These are phyloP conservation scores for Sisyra nigra DNA, from an alignment of 2,888 invertebrate genomes.

Conservation along the genomic window DNA sequence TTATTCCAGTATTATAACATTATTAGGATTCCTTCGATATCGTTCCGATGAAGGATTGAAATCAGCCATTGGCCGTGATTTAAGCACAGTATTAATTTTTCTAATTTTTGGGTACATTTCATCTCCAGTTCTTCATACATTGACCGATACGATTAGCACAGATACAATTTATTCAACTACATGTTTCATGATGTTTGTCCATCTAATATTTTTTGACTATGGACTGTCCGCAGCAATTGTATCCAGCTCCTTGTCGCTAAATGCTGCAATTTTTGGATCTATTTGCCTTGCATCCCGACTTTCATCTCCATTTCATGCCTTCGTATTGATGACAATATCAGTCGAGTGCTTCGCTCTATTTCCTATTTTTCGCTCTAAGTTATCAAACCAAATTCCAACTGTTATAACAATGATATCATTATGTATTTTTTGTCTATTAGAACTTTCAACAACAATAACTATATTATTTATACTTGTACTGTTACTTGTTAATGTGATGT, in stretches of 20 bases:
- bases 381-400: slow-evolving; percentile 39
- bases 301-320: slow-evolving; percentile 71
- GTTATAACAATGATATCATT: slow-evolving; percentile 33
- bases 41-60: slow-evolving; percentile 21
- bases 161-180: slow-evolving; percentile 95
- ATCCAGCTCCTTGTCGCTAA: slow-evolving; percentile 80
- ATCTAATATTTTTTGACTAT: slow-evolving; percentile 87
- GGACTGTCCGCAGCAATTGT: slow-evolving; percentile 76
- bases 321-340: slow-evolving; percentile 76
- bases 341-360: slow-evolving; percentile 79
- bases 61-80: slow-evolving; percentile 34
- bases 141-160: slow-evolving; percentile 93
- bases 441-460: slow-evolving; percentile 38
- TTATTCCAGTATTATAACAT: slow-evolving; percentile 34
- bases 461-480: slow-evolving; percentile 42
- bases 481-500: slow-evolving; percentile 49
- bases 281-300: slow-evolving; percentile 89
- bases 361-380: slow-evolving; percentile 56
- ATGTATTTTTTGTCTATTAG: slow-evolving; percentile 31
- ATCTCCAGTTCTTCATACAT: slow-evolving; percentile 81
- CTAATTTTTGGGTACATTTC: slow-evolving; percentile 74
- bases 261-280: slow-evolving; percentile 88
- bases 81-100: slow-evolving; percentile 67
- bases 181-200: slow-evolving; percentile 69
- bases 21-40: slow-evolving; percentile 46